Conservation (phyloP, 2,797 vertebrate species). For the Yasuhikotakia modesta region DNA sequence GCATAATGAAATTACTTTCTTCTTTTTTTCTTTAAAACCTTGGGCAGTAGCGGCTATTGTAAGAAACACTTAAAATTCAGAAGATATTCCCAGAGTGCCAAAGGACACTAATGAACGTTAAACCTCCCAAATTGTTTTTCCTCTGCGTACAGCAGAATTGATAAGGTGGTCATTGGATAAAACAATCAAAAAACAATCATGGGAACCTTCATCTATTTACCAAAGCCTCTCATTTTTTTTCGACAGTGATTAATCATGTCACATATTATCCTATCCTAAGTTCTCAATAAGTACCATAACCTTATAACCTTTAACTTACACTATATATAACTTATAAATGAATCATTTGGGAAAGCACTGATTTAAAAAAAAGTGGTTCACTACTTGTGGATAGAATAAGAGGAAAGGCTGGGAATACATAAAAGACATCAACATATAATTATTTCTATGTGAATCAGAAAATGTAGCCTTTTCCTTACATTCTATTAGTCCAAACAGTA, state of each 20-base stretch:
- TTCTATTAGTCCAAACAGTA: no score
- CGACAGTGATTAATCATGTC: slow-evolving; percentile 13
- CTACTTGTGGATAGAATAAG: no score
- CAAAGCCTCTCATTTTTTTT: slow-evolving; percentile 32
- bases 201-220: slow-evolving; percentile 26
- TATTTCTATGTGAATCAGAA: no score
- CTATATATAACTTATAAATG: no score
- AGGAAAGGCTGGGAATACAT: no score
- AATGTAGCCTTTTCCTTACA: no score
- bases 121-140: slow-evolving; percentile 63
- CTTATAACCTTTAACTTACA: no score
- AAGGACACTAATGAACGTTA: slow-evolving; percentile 72
- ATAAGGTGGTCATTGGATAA: slow-evolving; percentile 49
- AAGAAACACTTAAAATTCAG: slow-evolving; percentile 70
- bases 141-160: slow-evolving; percentile 39
- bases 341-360: no score
- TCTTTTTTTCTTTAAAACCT: slow-evolving; percentile 45
- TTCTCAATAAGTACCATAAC: background rate
- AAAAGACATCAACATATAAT: no score
- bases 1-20: slow-evolving; percentile 44
- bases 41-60: slow-evolving; percentile 57
- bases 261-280: background rate
- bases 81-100: slow-evolving; percentile 55
- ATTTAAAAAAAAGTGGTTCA: no score
- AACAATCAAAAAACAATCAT: slow-evolving; percentile 36